Conservation (phyloP, 2,888 invertebrate species). For the Endotricha flammealis region DNA sequence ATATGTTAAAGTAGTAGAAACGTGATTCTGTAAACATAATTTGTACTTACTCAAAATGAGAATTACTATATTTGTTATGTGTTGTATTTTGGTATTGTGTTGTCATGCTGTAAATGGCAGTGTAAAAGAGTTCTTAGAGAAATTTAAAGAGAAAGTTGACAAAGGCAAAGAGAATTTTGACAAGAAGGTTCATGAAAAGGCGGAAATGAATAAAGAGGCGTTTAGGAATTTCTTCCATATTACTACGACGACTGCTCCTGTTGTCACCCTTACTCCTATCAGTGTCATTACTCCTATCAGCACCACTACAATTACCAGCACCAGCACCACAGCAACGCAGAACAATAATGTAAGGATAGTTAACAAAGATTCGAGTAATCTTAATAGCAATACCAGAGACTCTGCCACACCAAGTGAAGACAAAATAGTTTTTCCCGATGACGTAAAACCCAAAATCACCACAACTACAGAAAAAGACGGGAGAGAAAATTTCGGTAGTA, state of each 20-base stretch:
- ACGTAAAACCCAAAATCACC: conserved; percentile 9
- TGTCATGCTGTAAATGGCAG: neutral
- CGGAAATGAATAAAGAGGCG: too few species aligned
- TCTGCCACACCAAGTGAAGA: neutral
- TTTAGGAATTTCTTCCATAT: too few species aligned
- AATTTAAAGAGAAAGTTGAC: conserved; percentile 27
- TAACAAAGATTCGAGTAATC: neutral
- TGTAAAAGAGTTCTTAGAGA: neutral
- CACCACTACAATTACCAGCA: too few species aligned
- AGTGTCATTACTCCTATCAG: too few species aligned
- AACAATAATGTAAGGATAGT: too few species aligned
- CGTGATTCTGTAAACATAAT: conserved; percentile 23
- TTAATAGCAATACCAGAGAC: neutral
- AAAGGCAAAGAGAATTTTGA: conserved; percentile 35
- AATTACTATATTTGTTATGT: neutral
- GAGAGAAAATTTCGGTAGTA: conserved; percentile 46
- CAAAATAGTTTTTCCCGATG: conserved; percentile 10
- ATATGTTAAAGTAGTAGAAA: conserved; percentile 21
- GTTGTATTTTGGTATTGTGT: neutral
- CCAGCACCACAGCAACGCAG: too few species aligned
- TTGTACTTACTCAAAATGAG: conserved; percentile 22
- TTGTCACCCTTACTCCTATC: too few species aligned
- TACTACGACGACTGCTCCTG: too few species aligned
- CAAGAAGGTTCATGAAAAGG: too few species aligned
- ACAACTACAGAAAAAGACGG: conserved; percentile 36